Evolutionary conservation across 2,113 vertebrate species (phyloP).

Genomic region (Periophthalmus modestus): DNA sequence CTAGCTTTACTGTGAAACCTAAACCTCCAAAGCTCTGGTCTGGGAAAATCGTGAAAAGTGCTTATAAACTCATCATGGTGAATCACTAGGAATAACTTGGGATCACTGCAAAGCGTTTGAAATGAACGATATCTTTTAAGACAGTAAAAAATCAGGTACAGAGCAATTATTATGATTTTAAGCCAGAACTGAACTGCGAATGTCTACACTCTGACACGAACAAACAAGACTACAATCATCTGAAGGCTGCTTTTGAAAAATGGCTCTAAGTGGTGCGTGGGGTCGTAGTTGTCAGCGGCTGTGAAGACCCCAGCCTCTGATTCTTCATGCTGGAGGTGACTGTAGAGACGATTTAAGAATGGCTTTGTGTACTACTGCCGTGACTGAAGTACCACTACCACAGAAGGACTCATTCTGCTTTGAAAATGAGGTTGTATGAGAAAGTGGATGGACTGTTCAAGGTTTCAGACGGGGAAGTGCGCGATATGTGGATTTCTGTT

Average conservation of each 20-base stretch:
- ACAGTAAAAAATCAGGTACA: too few species aligned
- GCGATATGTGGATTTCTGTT: background rate
- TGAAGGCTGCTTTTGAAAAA: background rate
- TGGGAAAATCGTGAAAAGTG: too few species aligned
- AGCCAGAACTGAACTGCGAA: background rate
- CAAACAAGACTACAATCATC: background rate
- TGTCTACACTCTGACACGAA: background rate
- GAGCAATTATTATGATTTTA: background rate
- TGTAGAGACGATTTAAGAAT: constrained; percentile 8
- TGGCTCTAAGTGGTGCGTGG: constrained; percentile 1
- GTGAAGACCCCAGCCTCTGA: background rate
- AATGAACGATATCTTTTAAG: too few species aligned
- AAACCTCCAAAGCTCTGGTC: too few species aligned
- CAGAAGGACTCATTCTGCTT: background rate
- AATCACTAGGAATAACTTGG: too few species aligned
- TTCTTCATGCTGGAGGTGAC: constrained; percentile 18
- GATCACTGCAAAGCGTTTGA: too few species aligned
- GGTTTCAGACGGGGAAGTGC: background rate
- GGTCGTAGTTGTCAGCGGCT: background rate
- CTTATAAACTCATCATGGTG: too few species aligned
- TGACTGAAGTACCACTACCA: constrained; percentile 31
- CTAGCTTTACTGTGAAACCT: too few species aligned
- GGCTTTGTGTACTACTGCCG: constrained; percentile 3
- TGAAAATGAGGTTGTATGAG: background rate
- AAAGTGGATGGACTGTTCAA: background rate